phyloP scores from a whole-genome alignment of 2,797 vertebrate species.

The Neopelma chrysocephalum region DNA sequence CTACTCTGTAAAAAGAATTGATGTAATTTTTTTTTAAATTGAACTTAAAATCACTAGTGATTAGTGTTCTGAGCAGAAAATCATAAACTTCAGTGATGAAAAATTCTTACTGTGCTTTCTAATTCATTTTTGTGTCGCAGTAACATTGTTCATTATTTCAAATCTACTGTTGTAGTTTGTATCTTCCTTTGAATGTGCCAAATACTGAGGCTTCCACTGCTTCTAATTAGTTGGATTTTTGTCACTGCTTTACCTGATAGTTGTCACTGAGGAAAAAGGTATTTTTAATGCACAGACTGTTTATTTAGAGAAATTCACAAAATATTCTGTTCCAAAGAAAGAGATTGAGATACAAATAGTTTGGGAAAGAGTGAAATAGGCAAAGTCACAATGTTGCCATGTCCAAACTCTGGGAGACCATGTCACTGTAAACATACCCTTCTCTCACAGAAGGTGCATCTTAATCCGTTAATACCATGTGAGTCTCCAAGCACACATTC shows the following conservation, averaged over 20 bases:
- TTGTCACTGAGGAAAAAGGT: not conserved
- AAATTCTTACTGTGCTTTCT: not conserved
- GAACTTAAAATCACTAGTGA: not conserved
- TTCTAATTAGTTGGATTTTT: not conserved
- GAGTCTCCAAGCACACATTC: not conserved
- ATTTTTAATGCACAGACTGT: not conserved
- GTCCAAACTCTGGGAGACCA: not conserved
- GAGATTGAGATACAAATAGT: not conserved
- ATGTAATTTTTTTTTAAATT: not conserved
- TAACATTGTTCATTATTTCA: not conserved
- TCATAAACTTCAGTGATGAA: not conserved
- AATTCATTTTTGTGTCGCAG: not conserved
- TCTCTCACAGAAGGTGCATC: not conserved
- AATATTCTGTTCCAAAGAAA: not conserved
- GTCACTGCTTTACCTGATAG: not conserved
- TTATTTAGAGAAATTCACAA: not conserved
- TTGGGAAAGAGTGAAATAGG: not conserved
- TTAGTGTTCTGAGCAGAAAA: conserved; percentile 8
- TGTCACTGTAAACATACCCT: not conserved
- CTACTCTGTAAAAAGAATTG: not conserved
- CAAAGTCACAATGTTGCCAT: not conserved
- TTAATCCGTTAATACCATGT: not conserved
- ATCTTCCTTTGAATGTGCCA: not conserved
- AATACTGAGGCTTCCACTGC: not conserved
- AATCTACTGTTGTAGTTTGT: not conserved